Evolutionary conservation across 2,888 invertebrate genomes (phyloP).

Genomic region (Caenorhabditis sp.): DNA sequence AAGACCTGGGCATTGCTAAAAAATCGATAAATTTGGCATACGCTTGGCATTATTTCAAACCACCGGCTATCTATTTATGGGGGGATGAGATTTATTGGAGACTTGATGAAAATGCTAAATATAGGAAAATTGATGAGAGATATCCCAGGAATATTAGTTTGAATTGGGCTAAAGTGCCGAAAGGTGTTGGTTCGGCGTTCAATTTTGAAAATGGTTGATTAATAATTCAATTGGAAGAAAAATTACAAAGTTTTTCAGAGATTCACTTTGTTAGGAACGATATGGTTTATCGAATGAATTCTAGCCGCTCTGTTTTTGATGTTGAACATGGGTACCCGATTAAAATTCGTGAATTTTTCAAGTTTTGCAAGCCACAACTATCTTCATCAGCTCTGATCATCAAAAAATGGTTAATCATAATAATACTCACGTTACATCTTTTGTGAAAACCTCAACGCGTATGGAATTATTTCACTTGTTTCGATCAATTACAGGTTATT

Average conservation of each 20-base stretch:
- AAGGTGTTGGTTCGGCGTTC: slow-evolving; percentile 27
- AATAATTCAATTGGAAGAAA: not conserved
- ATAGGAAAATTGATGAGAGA: slow-evolving; percentile 31
- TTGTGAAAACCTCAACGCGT: no score
- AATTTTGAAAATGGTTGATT: slow-evolving; percentile 25
- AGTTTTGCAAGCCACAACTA: slow-evolving; percentile 18
- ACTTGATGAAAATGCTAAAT: slow-evolving; percentile 27
- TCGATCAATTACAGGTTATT: not conserved
- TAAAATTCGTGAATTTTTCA: slow-evolving; percentile 13
- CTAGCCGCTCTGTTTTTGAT: slow-evolving; percentile 26
- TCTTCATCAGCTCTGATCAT: not conserved
- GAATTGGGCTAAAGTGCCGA: slow-evolving; percentile 38
- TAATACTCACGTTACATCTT: not conserved
- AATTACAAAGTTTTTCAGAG: slow-evolving; percentile 9
- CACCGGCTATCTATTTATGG: slow-evolving; percentile 40
- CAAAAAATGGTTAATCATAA: no score
- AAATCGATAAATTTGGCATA: slow-evolving; percentile 35
- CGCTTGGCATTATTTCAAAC: slow-evolving; percentile 43
- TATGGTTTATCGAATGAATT: slow-evolving; percentile 39
- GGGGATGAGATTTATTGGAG: slow-evolving; percentile 27
- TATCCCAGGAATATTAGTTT: slow-evolving; percentile 33
- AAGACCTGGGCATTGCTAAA: slow-evolving; percentile 22
- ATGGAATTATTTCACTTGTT: not conserved
- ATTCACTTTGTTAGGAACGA: slow-evolving; percentile 26
- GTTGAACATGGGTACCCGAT: slow-evolving; percentile 24